Base-by-base conservation (phyloP, 2,888 invertebrate genomes). In the Phyto melanocephala region DNA sequence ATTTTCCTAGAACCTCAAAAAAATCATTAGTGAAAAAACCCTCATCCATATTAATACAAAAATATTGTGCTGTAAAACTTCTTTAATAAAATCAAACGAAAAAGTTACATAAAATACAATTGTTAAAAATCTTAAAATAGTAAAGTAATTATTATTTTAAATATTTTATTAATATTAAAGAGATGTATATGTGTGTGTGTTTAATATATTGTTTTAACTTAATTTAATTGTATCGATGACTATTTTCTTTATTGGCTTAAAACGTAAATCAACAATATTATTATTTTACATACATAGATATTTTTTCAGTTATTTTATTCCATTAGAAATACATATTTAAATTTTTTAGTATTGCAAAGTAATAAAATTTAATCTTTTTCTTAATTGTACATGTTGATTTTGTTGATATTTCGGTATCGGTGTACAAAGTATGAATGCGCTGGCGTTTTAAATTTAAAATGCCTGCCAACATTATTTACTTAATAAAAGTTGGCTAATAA, bases 141-240 rank as follows among this genome's bases (percentile, higher is more conserved):
- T n/a, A n/a, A n/a, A n/a, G n/a, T n/a, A n/a, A n/a, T n/a, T n/a
- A n/a, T n/a, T n/a, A n/a, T 24, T 22, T 56, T 37, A 56, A 45
- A 40, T 35, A n/a, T 54, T 33, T 58, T 8, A 6, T 67, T 58
- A 28, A 54, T 37, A 13, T 47, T 17, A 50, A 37, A n/a, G 15
- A 17, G 11, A 7, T 62, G 17, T 17, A 54, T 58, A 35, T 56
- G 17, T 35, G 20, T 54, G 22, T 24, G 54, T 68, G 22, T 58
- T 15, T 42, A 20, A 17, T 28, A 37, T 24, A 28, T 65, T 70
- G 4, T 11, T 71, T 71, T 40, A 50, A 63, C 52, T 60, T 60
- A 50, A 58, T 54, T 42, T 78, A 45, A 33, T 58, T 50, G 37
- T 47, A 58, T 72, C 56, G 37, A 50, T 65, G 72, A 72, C 78